These are phyloP conservation scores for Thymallus thymallus DNA, from an alignment of 2,113 vertebrate species.

Conservation along the genomic window DNA sequence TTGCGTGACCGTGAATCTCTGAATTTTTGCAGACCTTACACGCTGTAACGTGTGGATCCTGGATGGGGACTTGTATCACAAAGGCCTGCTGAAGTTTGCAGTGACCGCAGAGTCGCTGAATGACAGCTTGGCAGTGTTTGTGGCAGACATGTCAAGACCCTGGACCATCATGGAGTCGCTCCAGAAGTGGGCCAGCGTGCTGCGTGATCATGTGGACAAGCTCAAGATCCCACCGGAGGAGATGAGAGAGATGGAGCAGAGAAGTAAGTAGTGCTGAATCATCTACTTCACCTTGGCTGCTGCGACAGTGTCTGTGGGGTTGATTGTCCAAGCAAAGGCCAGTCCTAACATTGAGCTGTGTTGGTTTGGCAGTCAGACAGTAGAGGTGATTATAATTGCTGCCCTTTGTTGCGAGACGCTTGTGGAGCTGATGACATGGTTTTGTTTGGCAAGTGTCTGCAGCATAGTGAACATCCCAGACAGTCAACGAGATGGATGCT, in stretches of 20 bases:
- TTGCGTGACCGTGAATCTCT: not conserved
- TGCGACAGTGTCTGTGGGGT: not conserved
- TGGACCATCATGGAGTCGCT: conserved; percentile 97
- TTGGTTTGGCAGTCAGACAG: not conserved
- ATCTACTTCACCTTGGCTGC: not conserved
- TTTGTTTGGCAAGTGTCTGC: not conserved
- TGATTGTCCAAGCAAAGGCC: not conserved
- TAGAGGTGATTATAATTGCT: not conserved
- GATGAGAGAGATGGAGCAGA: conserved; percentile 90
- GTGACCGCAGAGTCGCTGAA: conserved; percentile 84
- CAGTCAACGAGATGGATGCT: not conserved
- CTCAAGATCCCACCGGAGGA: conserved; percentile 91
- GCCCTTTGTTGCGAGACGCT: not conserved
- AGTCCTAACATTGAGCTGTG: not conserved
- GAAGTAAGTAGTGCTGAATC: conserved; percentile 78
- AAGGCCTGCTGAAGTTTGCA: conserved; percentile 93
- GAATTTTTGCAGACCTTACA: conserved; percentile 81
- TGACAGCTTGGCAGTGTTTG: conserved; percentile 89
- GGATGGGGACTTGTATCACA: conserved; percentile 95
- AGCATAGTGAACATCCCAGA: not conserved
- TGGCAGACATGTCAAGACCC: conserved; percentile 94
- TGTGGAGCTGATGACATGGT: not conserved
- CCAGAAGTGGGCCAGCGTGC: conserved; percentile 95
- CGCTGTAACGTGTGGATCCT: conserved; percentile 98
- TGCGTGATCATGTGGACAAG: conserved; percentile 95